These are phyloP conservation scores for Luperina nickerlii DNA, from an alignment of 2,888 invertebrate species.

Conservation along the genomic window DNA sequence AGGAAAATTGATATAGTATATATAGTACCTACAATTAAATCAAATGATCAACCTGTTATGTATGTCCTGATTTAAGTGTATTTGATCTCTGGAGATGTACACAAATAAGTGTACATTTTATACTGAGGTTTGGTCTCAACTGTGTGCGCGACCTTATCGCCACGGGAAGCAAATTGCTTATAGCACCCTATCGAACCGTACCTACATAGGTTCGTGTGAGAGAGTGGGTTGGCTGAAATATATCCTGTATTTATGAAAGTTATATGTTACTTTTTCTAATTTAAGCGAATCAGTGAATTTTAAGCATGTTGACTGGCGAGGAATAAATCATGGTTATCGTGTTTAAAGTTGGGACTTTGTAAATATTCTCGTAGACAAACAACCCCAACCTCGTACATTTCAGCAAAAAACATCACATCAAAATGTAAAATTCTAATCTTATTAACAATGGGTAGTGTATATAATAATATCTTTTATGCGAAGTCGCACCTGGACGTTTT, in stretches of 20 bases:
- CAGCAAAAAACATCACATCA: slow-evolving; percentile 60
- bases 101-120: background rate
- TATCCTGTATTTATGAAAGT: background rate
- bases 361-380: slow-evolving; percentile 13
- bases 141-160: slow-evolving; percentile 77
- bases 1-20: background rate
- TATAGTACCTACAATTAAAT: no score
- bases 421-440: slow-evolving; percentile 66
- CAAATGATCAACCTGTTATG: background rate
- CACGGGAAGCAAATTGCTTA: slow-evolving; percentile 85
- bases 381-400: slow-evolving; percentile 52
- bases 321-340: background rate
- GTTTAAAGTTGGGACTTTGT: background rate
- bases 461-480: slow-evolving; percentile 80
- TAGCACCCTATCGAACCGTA: slow-evolving; percentile 70
- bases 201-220: slow-evolving; percentile 43
- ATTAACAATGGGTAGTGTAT: slow-evolving; percentile 70
- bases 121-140: slow-evolving; percentile 19
- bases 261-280: background rate
- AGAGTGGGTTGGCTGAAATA: slow-evolving; percentile 17
- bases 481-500: slow-evolving; percentile 86
- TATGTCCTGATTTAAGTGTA: background rate
- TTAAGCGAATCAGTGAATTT: slow-evolving; percentile 1
- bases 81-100: background rate
- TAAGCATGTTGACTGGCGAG: background rate